These are phyloP conservation scores for Gymnopithys bicolor DNA, from an alignment of 2,797 vertebrate genomes.

Conservation along the genomic window DNA sequence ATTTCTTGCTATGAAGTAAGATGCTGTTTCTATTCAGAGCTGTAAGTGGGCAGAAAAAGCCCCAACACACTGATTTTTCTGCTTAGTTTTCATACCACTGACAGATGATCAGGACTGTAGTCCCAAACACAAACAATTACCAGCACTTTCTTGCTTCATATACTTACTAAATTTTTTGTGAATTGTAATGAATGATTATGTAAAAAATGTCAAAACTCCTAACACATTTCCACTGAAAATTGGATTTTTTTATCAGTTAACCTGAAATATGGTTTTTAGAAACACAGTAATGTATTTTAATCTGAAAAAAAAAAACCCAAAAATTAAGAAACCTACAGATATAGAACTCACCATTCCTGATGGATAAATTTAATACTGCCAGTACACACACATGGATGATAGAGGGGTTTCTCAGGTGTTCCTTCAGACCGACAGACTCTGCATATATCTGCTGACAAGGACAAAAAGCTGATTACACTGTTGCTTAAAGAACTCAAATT, in stretches of 20 bases:
- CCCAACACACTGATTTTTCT: not conserved
- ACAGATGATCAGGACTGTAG: not conserved
- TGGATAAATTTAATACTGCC: conserved; percentile 99
- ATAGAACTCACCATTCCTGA: conserved; percentile 91
- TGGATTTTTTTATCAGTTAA: not conserved
- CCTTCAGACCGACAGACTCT: conserved; percentile 96
- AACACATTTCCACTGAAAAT: not conserved
- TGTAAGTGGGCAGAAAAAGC: not conserved
- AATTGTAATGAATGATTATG: not conserved
- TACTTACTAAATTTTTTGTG: not conserved
- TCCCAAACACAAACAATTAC: not conserved
- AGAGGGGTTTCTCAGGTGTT: conserved; percentile 94
- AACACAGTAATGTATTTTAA: not conserved
- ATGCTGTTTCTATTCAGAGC: not conserved
- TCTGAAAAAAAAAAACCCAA: not conserved
- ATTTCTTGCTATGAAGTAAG: not conserved
- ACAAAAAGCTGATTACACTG: not conserved
- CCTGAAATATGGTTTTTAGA: not conserved
- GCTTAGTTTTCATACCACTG: not conserved
- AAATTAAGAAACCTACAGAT: not conserved
- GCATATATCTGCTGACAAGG: conserved; percentile 88
- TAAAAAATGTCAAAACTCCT: not conserved
- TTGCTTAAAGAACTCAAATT: not conserved
- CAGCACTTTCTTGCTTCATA: not conserved
- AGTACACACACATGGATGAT: conserved; percentile 96